phyloP scores from a whole-genome alignment of 2,888 invertebrate genomes.

The Spicauda simplicius region DNA sequence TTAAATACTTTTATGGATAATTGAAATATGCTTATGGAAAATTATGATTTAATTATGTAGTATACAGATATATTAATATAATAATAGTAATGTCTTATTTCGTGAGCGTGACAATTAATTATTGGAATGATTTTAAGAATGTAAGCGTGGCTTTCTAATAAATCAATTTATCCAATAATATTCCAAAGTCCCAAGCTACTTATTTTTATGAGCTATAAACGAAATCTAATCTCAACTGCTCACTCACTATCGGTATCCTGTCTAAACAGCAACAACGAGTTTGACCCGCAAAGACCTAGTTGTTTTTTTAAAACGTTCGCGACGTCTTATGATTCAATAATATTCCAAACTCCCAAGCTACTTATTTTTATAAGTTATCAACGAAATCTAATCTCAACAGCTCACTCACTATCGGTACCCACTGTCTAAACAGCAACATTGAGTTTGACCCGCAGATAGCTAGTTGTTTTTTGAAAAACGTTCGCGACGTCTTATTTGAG shows the following conservation, averaged over 20 bases:
- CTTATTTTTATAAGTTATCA: neutral
- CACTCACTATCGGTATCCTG: neutral
- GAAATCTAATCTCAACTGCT: neutral
- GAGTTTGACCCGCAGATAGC: slow-evolving; percentile 15
- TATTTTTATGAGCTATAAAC: neutral
- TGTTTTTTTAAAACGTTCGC: slow-evolving; percentile 44
- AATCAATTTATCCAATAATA: too few species aligned
- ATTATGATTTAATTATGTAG: too few species aligned
- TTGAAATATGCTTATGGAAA: too few species aligned
- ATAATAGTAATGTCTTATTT: too few species aligned
- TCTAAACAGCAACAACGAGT: neutral
- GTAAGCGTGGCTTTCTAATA: too few species aligned
- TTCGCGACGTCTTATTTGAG: slow-evolving; percentile 51
- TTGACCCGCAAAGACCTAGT: slow-evolving; percentile 22
- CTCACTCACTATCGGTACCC: neutral
- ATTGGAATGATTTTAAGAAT: too few species aligned
- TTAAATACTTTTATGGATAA: neutral
- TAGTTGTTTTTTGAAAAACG: slow-evolving; percentile 46
- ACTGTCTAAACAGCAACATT: neutral
- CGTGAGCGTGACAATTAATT: too few species aligned
- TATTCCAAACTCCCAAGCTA: too few species aligned
- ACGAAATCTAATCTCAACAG: neutral
- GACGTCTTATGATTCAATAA: slow-evolving; percentile 49
- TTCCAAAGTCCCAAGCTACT: too few species aligned
- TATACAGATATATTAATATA: too few species aligned